Base-by-base conservation (phyloP, 1,140 invertebrate genomes). In the Trichonephila clavata region DNA sequence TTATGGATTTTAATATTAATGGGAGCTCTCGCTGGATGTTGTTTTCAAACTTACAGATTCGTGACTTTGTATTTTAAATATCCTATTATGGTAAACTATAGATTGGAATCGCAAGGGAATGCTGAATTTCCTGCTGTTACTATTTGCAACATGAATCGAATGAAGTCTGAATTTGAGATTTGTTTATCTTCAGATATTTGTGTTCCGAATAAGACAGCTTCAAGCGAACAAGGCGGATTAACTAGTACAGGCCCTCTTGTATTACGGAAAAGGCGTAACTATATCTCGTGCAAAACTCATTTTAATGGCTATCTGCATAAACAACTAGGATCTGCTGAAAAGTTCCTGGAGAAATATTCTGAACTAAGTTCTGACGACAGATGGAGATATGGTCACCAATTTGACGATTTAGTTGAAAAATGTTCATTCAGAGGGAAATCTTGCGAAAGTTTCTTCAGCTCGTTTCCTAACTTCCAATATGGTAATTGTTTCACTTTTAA, bases 401-500 rank as follows among this genome's bases (percentile, higher is more conserved):
- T 16, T 24, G 14, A 1, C n/a, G 63, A 6, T 16, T 90, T 10
- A 81, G 81, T 65, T n/a, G 27, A 83, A 21, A 3, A 59, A 8
- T 90, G 89, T 24, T 43, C 20, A 5, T 90, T 90, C 24, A 61
- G 81, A 14, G 20, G 27, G 8, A 39, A 39, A 4, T 8, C 0
- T 0, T 21, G 50, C 43, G 21, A 16, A 24, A 81, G 32, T 90
- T 90, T 59, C 0, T 21, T 20, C 27, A 18, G 13, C 81, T 59
- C 27, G n/a, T n/a, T n/a, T n/a, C 1, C 16, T n/a, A 90, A 59
- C 43, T 39, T 77, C 4, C 39, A 32, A 8, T 90, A 90, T 61
- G 89, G 89, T 4, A 90, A 90, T 57, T 81, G 71, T 60, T 90
- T 60, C n/a, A 81, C 89, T 32, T 81, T 81, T 16, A 81, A 71